These are phyloP conservation scores for Panagrolaimus sp. DNA, from an alignment of 1,140 invertebrate species.

Conservation along the genomic window DNA sequence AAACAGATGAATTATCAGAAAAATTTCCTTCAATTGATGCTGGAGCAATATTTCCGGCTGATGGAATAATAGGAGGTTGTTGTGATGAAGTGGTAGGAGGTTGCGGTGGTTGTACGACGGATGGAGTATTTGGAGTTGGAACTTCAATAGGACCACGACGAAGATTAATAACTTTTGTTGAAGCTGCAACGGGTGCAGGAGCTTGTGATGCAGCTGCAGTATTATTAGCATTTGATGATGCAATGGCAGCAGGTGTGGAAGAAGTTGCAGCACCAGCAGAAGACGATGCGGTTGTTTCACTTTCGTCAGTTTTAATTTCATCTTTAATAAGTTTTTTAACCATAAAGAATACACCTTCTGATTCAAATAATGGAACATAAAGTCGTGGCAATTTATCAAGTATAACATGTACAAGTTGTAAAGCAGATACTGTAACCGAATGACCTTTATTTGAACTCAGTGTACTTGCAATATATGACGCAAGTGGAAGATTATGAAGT, in stretches of 20 bases:
- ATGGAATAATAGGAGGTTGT: background rate
- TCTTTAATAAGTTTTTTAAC: background rate
- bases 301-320: background rate
- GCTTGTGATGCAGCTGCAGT: no score
- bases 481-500: slow-evolving; percentile 36
- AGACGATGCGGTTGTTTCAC: no score
- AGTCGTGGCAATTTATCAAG: slow-evolving; percentile 51
- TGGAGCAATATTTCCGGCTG: background rate
- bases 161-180: background rate
- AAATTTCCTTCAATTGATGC: background rate
- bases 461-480: slow-evolving; percentile 37
- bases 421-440: slow-evolving; percentile 41
- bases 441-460: slow-evolving; percentile 48
- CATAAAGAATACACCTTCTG: slow-evolving; percentile 37
- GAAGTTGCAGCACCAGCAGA: no score
- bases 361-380: slow-evolving; percentile 49
- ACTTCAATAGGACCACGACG: background rate
- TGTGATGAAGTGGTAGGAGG: background rate
- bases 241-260: background rate
- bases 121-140: background rate
- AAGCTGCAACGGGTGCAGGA: background rate
- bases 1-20: background rate
- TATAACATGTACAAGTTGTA: slow-evolving; percentile 46
- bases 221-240: background rate
- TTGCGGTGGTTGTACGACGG: background rate